Evolutionary conservation across 2,888 invertebrate species (phyloP), one percentile per base, ranked within the genome.

Genomic region (Leucophora obtusa): DNA sequence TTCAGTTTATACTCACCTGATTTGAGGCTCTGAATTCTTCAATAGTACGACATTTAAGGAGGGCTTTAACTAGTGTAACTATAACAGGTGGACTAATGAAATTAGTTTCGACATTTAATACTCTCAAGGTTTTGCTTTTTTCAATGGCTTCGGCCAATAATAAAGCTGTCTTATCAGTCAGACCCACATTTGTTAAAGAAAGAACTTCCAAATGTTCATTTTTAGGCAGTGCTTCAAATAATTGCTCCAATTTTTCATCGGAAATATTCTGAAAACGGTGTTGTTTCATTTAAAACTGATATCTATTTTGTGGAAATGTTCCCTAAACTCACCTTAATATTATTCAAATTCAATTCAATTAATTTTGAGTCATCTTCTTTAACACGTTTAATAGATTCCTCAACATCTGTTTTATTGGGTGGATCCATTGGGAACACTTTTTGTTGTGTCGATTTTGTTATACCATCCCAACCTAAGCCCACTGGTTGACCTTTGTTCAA

Each of bases 1-100:
- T 28, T 7, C 28, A 28, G 7, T 28, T 3, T 7, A 3, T 35
- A 66, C 86, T 86, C 91, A 98, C 98, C 96, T 99, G 99, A 92
- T 99, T 99, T 83, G 98, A 95, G 85, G 98, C 98, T 90, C 98
- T 93, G 91, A 99, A 97, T 92, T 99, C 98, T 91, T 97, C 96
- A 62, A 98, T 93, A 82, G 94, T 93, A 90, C 96, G 95, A 86
- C 96, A 96, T 87, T 94, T 93, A 82, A 98, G 93, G 88, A 99
- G 93, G 70, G 97, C 93, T 90, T 94, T 94, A 80, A 98, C 93
- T 84, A 99, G 92, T 90, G 93, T 93, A 84, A 98, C 95, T 87
- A 99, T 93, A 82, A 95, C 94, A 84, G 94, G 93, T 79, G 98
- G 98, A 89, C 96, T 96, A 90, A 99, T 95, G 92, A 97, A 98